Base-by-base conservation (phyloP, 2,113 vertebrate species). In the Indicator maculatus region DNA sequence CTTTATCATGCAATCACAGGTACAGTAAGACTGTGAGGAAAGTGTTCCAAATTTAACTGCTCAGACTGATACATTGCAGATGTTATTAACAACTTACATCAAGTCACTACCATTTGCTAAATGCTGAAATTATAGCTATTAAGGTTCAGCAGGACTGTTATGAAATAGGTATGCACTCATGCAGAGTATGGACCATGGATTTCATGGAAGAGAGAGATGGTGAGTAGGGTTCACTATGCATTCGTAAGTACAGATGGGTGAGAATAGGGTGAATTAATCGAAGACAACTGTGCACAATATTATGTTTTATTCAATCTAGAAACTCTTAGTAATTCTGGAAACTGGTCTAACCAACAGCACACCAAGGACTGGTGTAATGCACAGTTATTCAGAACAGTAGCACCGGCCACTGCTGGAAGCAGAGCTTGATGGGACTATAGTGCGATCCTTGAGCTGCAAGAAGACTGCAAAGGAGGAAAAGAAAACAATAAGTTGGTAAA, bases 201-300 rank as follows among this genome's bases (percentile, higher is more conserved):
- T 79, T 81, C 50, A 8, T 72, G 41, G 38, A 61, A 38, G 21
- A 31, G 28, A 72, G 58, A 23, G 10, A 33, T 66, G 47, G 39
- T 26, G 64, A 50, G 7, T 47, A 52, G 14, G 26, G 47, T 88
- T 89, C 5, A 2, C n/a, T 50, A 6, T 50, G 41, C 16, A 12
- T 5, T 15, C 16, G 14, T 59, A 52, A 59, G 8, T 8, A 47
- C 11, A 65, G 33, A 83, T 36, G 20, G 70, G 4, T 1, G 44
- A 26, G 31, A 75, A 65, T 9, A 76, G 19, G 6, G 14, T 89
- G 28, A n/a, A 23, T 24, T 11, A 36, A 39, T 26, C 4, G 2
- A 86, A 81, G 60, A 47, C 19, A 36, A 33, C 7, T 0, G 0
- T 55, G 20, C 8, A 30, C 8, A 39, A n/a, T 12, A 11, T 73